Evolutionary conservation across 2,113 vertebrate genomes (phyloP), one percentile per base, ranked within the genome.

Genomic region (Sisor rabdophorus): DNA sequence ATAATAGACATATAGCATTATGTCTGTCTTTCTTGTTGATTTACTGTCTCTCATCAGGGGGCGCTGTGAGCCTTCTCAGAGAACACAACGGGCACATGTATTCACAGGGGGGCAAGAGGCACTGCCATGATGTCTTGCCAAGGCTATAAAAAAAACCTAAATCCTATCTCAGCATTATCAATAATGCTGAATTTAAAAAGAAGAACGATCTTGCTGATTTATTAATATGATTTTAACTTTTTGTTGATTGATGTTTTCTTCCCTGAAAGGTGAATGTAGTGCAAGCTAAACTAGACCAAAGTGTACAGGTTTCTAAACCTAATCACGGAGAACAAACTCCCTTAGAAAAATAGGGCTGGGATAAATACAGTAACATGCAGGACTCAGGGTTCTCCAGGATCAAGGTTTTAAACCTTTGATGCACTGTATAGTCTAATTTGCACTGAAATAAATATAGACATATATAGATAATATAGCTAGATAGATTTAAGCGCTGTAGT

Each of bases 11-110:
- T 83, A 81, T 67, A 78, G 77, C 73, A 56, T 73, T 69, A 84
- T 84, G 82, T 88, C 85, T 88, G 78, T 91, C 83, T 87, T 84
- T 88, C 80, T 83, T 80, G 83, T 86, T 88, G 87, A 86, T 87
- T 82, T 80, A 85, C 88, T 88, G 82, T 87, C 86, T 87, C 87
- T 86, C 87, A 85, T 84, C 83, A 90, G 89, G 89, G 87, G 79
- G 82, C 68, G 70, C 86, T 89, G 84, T 89, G 79, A 79, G 77
- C 80, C 82, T 84, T 83, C 80, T 86, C 87, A 83, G 80, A 83
- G 83, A 84, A 86, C 80, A 82, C 81, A 76, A 83, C 83, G 82
- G 87, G 65, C 86, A 84, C 80, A 76, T 81, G 54, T 82, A 84
- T 75, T 80, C 82, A 73, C 77, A 84, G 53, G 65, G 81, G 85